A percentile compares a stretch with the other conserved stretches of the same genome.
These are phyloP conservation scores for Operophtera brumata DNA, from an alignment of 2,888 invertebrate genomes.

Conservation along the genomic window DNA sequence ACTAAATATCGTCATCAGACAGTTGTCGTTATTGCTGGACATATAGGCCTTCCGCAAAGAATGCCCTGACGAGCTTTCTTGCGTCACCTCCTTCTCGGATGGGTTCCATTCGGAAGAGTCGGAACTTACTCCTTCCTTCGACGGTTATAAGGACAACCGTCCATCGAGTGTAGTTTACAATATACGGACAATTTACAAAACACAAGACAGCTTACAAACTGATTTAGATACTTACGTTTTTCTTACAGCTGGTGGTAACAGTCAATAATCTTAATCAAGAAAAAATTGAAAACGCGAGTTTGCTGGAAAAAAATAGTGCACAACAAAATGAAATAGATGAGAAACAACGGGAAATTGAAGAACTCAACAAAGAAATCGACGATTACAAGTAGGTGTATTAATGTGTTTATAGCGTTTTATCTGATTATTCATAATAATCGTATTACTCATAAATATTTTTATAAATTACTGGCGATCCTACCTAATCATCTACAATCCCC, in stretches of 20 bases:
- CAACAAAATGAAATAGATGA: conserved; percentile 44
- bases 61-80: too few relatives aligned
- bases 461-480: too few relatives aligned
- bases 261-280: conserved; percentile 60
- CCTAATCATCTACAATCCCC: too few relatives aligned
- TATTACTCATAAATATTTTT: too few relatives aligned
- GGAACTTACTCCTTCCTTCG: too few relatives aligned
- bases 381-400: conserved; percentile 49
- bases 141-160: too few relatives aligned
- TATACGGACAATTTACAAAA: not conserved
- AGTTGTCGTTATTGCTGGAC: too few relatives aligned
- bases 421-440: not conserved
- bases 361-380: conserved; percentile 43
- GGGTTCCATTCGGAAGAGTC: too few relatives aligned
- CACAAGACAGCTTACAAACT: too few relatives aligned
- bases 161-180: not conserved
- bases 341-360: conserved; percentile 50
- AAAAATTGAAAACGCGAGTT: conserved; percentile 50
- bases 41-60: too few relatives aligned
- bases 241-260: conserved; percentile 55
- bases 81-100: too few relatives aligned
- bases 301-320: conserved; percentile 49
- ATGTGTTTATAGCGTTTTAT: not conserved
- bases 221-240: not conserved
- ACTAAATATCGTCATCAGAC: too few relatives aligned